Evolutionary conservation across 2,113 vertebrate genomes (phyloP), one percentile per base, ranked within the genome.

Genomic region (Callaeas wilsoni): DNA sequence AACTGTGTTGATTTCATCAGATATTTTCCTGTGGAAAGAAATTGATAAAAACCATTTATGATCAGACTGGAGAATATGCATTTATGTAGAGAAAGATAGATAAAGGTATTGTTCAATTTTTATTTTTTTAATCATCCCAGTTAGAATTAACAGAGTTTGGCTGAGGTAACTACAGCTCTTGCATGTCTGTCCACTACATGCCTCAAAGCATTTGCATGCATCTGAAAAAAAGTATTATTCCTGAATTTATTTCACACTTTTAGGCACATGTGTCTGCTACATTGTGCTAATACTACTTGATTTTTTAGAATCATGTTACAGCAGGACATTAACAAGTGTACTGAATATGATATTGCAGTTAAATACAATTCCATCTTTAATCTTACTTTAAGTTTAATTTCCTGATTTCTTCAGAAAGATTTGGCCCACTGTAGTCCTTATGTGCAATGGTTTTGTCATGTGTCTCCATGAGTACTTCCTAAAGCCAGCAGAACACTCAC

Each of bases 11-110:
- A 75, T 63, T 90, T 67, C 1, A 84, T 41, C 37, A 46, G 20
- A 22, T 75, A 50, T 87, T 84, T 93, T 70, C 25, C 17, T 46
- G 10, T 63, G 44, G 20, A 85, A 88, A 68, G 16, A 82, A 71
- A 57, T 2, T 33, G 39, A 56, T 30, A 67, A 73, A 68, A 84
- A 75, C 10, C 1, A 0, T 0, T 0, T 25, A 52, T 10, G 23
- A 15, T 76, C 27, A 76, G 26, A 80, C 56, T 41, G 32, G 23
- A 71, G 9, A 25, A 33, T 39, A 56, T 21, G 3, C 9, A 50
- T 52, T 49, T 44, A 56, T n/a, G 10, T 21, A 85, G 8, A 81
- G 16, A 74, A 52, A 91, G 26, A 50, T 1, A 55, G 10, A 60
- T 44, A 74, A 62, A 88, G 5, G 3, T 30, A 14, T 63, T 39